Evolutionary conservation across 2,888 invertebrate genomes (phyloP).

Genomic region (Vesta saturnalis): DNA sequence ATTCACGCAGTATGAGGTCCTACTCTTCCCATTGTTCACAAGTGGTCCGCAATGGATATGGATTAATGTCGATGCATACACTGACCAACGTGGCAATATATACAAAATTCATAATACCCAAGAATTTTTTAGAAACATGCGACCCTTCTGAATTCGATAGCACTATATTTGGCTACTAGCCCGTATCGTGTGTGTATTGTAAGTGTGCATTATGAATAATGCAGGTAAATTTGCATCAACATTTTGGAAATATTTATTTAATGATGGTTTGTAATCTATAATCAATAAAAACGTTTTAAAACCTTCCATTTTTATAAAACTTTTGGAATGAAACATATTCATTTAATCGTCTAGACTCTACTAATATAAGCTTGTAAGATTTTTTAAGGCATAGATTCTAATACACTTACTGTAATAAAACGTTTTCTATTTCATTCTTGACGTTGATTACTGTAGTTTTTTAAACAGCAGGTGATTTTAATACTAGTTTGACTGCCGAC

Average conservation of each 20-base stretch:
- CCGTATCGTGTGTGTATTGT: too few species aligned
- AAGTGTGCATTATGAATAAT: neutral
- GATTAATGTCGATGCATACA: slow-evolving; percentile 42
- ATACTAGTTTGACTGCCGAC: slow-evolving; percentile 38
- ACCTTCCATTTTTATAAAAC: neutral
- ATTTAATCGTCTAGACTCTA: slow-evolving; percentile 25
- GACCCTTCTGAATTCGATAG: neutral
- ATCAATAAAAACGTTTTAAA: neutral
- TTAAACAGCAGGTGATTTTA: slow-evolving; percentile 51
- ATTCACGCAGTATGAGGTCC: slow-evolving; percentile 42
- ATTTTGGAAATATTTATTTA: slow-evolving; percentile 1
- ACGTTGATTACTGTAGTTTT: slow-evolving; percentile 41
- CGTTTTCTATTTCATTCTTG: slow-evolving; percentile 30
- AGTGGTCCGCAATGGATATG: slow-evolving; percentile 41
- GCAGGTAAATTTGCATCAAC: neutral
- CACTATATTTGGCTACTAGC: too few species aligned
- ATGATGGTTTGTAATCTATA: slow-evolving; percentile 1
- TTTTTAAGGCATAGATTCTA: neutral
- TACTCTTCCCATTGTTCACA: slow-evolving; percentile 42
- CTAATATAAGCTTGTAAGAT: slow-evolving; percentile 20
- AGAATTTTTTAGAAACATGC: neutral
- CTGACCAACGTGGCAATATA: neutral
- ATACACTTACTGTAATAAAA: slow-evolving; percentile 34
- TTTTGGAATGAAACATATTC: neutral
- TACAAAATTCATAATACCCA: neutral